Evolutionary conservation across 92 coral and sea anemone species (phyloP), one percentile per base, ranked within the genome.

Genomic region (Paragorgia papillata): DNA sequence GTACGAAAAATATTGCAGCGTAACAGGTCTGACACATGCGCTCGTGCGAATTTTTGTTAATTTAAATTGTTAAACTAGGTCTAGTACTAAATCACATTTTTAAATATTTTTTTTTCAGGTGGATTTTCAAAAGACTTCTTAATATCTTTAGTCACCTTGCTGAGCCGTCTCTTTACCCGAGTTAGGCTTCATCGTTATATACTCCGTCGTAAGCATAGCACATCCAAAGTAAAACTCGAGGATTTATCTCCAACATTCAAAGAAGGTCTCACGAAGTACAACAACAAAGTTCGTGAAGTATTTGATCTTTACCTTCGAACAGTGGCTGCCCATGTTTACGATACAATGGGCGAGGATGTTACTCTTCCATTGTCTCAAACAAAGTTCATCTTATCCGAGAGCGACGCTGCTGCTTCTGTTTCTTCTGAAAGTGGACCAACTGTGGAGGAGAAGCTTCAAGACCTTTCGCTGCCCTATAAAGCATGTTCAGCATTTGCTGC

Each of bases 401-500:
- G 21, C n/a, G 53, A 53, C 41, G 12, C 8, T 26, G 50, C 27
- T 22, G 33, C 9, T 21, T 26, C 62, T 22, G 17, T 4, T 56
- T 5, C 28, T 2, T 12, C 28, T 3, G 29, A 28, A 22, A 56
- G 33, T 56, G 62, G 62, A 56, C 30, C 9, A 15, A 78, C 75
- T 27, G 22, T 80, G 61, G 81, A 79, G 17, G 79, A 83, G 28
- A 57, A 37, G 59, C 44, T 89, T n/a, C 75, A 56, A 15, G 14
- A 48, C 7, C 28, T 69, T 51, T 64, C 93, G 2, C 49, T 70
- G 28, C 58, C 64, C 10, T 82, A 79, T 24, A 74, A 81, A 8
- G 90, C 90, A 0, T 85, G 87, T 41, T 89, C 93, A 0, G 84
- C 88, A 10, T 89, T 89, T 49, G 68, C 90, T 33, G 90, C 93